These are phyloP conservation scores for Anabas testudineus DNA, from an alignment of 2,797 vertebrate genomes.

Conservation along the genomic window DNA sequence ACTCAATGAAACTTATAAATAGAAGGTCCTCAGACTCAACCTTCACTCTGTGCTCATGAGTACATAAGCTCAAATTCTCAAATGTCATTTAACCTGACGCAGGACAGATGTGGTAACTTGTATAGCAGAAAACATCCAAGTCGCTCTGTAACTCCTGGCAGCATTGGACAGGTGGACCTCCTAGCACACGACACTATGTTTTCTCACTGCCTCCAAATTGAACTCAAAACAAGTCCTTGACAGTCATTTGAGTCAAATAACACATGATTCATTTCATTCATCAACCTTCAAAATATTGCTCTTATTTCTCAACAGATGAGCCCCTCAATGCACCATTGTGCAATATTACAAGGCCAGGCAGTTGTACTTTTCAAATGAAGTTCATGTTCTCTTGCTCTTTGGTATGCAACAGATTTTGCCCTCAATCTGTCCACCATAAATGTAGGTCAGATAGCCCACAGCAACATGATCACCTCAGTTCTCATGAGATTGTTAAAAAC, in stretches of 20 bases:
- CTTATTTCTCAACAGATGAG: neutral
- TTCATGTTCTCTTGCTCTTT: neutral
- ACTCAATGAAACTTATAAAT: neutral
- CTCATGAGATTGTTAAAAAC: neutral
- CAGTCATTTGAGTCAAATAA: neutral
- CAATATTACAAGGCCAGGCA: neutral
- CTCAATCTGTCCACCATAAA: slow-evolving; percentile 6
- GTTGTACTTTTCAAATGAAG: neutral
- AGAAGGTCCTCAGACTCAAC: neutral
- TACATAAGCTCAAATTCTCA: neutral
- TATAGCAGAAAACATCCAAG: neutral
- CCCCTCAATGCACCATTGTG: too few relatives aligned
- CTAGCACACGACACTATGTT: slow-evolving; percentile 10
- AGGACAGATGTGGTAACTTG: neutral
- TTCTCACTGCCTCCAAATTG: neutral
- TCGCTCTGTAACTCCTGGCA: neutral
- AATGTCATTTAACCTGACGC: neutral
- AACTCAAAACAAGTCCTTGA: neutral
- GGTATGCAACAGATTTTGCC: neutral
- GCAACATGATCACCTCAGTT: slow-evolving; percentile 6
- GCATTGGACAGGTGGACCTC: slow-evolving; percentile 30
- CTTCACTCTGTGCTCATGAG: neutral
- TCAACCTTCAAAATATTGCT: neutral
- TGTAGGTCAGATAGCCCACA: slow-evolving; percentile 15
- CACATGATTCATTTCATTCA: neutral